These are phyloP conservation scores for Exephanes ischioxanthus DNA, from an alignment of 2,888 invertebrate genomes.

Conservation along the genomic window DNA sequence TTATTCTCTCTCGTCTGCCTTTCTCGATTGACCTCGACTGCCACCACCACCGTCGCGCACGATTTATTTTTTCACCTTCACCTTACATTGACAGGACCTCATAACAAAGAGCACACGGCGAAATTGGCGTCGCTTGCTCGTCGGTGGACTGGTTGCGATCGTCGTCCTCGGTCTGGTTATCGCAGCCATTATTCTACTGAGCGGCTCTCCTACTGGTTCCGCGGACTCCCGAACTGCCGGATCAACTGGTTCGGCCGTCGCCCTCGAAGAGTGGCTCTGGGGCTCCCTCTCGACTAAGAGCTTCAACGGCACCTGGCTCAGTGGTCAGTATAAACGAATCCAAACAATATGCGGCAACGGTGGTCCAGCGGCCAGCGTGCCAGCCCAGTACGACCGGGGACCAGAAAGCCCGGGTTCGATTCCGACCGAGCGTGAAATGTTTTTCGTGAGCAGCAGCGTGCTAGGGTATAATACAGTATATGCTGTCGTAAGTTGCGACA, in stretches of 20 bases:
- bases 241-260: constrained; percentile 84
- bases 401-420: background rate
- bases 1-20: background rate
- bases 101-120: constrained; percentile 83
- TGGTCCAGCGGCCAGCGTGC: background rate
- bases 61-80: background rate
- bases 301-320: constrained; percentile 94
- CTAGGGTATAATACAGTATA: background rate
- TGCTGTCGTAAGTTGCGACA: background rate
- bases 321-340: constrained; percentile 86
- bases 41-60: background rate
- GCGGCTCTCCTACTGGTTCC: constrained; percentile 79
- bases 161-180: constrained; percentile 88
- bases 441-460: background rate
- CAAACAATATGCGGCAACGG: background rate
- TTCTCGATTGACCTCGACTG: constrained; percentile 15
- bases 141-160: constrained; percentile 86
- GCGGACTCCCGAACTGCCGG: constrained; percentile 71
- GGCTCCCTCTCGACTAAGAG: constrained; percentile 89
- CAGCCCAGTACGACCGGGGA: background rate
- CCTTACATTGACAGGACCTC: constrained; percentile 75
- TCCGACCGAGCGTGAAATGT: background rate
- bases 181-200: constrained; percentile 87
- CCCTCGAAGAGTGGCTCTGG: constrained; percentile 90
- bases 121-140: constrained; percentile 81